Conservation (phyloP, 2,113 vertebrate genomes). For the Elephas maximus region DNA sequence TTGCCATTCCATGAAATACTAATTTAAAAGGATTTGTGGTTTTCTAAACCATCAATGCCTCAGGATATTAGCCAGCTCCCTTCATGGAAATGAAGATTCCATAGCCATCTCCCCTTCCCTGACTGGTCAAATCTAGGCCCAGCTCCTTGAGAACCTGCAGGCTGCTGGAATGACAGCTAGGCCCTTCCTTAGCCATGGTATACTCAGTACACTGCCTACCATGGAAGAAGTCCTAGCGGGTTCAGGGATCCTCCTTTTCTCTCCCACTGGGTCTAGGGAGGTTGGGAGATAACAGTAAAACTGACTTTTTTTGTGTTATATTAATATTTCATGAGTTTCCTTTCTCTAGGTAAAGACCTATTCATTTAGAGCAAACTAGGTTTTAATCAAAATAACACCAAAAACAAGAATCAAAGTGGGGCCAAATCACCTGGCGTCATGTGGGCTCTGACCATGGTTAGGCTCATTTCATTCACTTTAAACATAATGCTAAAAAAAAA, state of each 20-base stretch:
- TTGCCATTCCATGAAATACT: neutral
- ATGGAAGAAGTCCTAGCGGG: neutral
- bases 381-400: neutral
- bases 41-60: neutral
- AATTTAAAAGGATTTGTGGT: neutral
- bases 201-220: neutral
- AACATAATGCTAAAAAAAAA: neutral
- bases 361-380: neutral
- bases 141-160: neutral
- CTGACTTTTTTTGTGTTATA: neutral
- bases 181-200: neutral
- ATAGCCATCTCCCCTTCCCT: neutral
- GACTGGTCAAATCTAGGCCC: neutral
- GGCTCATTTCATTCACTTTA: too few species aligned
- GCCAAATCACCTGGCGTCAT: neutral
- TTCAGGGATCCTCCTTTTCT: neutral
- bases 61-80: neutral
- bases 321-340: neutral
- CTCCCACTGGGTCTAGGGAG: neutral
- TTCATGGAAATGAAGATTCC: neutral
- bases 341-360: neutral
- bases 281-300: neutral
- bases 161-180: neutral
- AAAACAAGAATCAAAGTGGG: neutral
- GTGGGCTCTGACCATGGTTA: neutral